Percentiles rank a stretch among this genome's conserved stretches.
Conservation (phyloP, 2,113 vertebrate species). For the Rhabdomys dilectus region DNA sequence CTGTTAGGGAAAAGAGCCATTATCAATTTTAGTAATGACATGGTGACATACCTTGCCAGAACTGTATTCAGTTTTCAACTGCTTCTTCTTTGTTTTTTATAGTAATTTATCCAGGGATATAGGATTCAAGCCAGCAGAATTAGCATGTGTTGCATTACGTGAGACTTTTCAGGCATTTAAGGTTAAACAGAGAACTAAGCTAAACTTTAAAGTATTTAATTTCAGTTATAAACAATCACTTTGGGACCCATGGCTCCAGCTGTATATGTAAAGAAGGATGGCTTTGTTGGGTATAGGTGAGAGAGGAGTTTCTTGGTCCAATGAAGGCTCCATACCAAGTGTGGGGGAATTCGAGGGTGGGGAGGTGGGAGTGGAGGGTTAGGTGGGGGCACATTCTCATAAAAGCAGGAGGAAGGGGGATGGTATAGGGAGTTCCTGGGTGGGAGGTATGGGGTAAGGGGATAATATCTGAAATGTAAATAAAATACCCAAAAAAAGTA, state of each 20-base stretch:
- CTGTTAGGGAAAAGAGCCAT: background rate
- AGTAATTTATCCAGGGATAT: background rate
- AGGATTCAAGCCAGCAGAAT: background rate
- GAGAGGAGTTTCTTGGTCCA: no score
- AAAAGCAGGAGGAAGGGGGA: no score
- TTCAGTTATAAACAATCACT: conserved; percentile 29
- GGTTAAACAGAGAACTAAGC: background rate
- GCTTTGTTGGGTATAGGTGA: no score
- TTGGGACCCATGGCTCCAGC: background rate
- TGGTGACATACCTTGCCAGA: background rate
- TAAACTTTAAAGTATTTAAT: background rate
- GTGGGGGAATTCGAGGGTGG: no score
- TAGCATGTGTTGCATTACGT: background rate
- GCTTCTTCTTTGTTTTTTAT: background rate
- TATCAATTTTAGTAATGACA: background rate
- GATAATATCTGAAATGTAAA: no score
- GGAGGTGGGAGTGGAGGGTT: no score
- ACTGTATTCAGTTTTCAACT: background rate
- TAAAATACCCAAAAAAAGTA: no score
- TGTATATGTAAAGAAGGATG: no score
- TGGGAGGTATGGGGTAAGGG: no score
- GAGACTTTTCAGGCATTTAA: conserved; percentile 19
- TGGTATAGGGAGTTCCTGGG: no score
- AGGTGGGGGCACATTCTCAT: no score
- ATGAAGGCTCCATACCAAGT: no score